These are phyloP conservation scores for Cephalopholis sonnerati DNA, from an alignment of 2,113 vertebrate species.

Conservation along the genomic window DNA sequence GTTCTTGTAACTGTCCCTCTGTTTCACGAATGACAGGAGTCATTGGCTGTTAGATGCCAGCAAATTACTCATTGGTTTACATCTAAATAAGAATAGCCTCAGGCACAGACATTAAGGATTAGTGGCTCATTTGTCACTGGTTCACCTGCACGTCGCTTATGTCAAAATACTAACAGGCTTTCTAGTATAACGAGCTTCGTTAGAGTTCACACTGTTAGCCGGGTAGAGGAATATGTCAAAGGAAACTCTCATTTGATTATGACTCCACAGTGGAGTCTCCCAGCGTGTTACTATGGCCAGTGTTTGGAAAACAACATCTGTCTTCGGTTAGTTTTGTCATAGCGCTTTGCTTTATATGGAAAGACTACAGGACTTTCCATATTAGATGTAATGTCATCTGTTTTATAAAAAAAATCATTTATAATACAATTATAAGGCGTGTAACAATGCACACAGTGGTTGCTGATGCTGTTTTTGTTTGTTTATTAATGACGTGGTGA, in stretches of 20 bases:
- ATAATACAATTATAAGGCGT: background rate
- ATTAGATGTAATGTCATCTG: constrained; percentile 25
- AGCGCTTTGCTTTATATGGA: constrained; percentile 25
- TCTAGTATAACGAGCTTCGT: background rate
- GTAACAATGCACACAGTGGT: background rate
- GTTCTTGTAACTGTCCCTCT: background rate
- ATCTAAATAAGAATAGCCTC: background rate
- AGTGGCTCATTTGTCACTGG: background rate
- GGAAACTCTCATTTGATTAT: constrained; percentile 5
- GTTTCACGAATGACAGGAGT: too few species aligned
- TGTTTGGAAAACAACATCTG: constrained; percentile 80
- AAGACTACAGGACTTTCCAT: constrained; percentile 38
- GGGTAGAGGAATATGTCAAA: background rate
- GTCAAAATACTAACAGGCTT: background rate
- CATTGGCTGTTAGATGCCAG: background rate
- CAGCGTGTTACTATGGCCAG: constrained; percentile 60
- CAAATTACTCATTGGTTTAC: background rate
- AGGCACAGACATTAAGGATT: background rate
- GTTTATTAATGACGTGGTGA: background rate
- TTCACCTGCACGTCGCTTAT: background rate
- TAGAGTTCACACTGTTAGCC: background rate
- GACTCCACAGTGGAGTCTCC: constrained; percentile 8
- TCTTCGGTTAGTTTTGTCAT: constrained; percentile 56
- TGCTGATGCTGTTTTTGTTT: background rate
- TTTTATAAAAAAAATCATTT: background rate